phyloP scores from a whole-genome alignment of 2,888 invertebrate species.

The Xanthia icteritia region DNA sequence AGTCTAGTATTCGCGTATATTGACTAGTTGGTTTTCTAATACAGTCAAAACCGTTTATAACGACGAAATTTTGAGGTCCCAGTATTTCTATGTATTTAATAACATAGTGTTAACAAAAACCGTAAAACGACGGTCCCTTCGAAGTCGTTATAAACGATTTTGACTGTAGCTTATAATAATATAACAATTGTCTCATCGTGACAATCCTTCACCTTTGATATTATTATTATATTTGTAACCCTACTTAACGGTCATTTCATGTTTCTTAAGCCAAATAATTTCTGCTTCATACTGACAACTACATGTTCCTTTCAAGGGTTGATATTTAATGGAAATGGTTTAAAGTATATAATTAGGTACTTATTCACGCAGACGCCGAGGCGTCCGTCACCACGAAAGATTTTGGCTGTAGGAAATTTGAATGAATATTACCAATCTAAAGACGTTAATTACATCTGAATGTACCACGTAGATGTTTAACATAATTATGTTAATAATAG shows the following conservation, averaged over 20 bases:
- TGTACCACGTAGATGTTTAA: conserved; percentile 53
- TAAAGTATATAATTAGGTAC: conserved; percentile 14
- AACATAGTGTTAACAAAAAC: too few relatives aligned
- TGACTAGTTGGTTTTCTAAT: conserved; percentile 24
- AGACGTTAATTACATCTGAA: conserved; percentile 30
- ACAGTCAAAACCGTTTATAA: too few relatives aligned
- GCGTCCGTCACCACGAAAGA: conserved; percentile 21
- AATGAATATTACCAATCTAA: conserved; percentile 37
- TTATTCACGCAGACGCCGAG: neutral
- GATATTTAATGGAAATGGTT: conserved; percentile 35
- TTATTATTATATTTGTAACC: conserved; percentile 2
- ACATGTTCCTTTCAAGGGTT: conserved; percentile 59
- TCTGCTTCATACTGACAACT: conserved; percentile 49
- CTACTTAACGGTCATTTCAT: conserved; percentile 13
- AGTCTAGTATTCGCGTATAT: conserved; percentile 9
- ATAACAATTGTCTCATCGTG: conserved; percentile 44
- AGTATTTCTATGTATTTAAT: too few relatives aligned
- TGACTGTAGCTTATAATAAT: conserved; percentile 9
- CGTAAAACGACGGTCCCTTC: too few relatives aligned
- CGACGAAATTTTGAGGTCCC: too few relatives aligned
- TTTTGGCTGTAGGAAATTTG: conserved; percentile 31
- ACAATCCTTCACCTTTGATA: conserved; percentile 19
- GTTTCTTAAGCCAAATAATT: conserved; percentile 46
- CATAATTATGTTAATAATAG: conserved; percentile 57
- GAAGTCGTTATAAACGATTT: too few relatives aligned